Base-by-base conservation (phyloP, 2,888 invertebrate species). In the Lysandra bellargus region DNA sequence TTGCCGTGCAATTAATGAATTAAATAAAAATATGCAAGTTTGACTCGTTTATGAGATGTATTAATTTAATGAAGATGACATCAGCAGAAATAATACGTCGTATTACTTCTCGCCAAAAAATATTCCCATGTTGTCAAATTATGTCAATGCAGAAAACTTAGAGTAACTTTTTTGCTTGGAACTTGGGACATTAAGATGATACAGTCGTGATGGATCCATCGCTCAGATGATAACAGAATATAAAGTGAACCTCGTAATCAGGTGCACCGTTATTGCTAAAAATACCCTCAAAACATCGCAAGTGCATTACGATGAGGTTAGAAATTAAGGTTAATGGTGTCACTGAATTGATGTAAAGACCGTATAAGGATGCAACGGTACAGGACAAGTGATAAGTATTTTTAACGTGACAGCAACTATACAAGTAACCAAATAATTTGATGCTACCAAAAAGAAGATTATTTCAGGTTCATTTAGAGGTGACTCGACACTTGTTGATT, bases 241-340 rank as follows among this genome's bases (percentile, higher is more conserved):
- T 76, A 76, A 76, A 76, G 76, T 33, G 76, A 17, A 53, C 14
- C 69, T 69, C 49, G 76, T 76, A 57, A 53, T 76, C 30, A 57
- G 76, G 53, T 76, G 49, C 44, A 75, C 57, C 76, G 76, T 76
- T 76, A 76, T 76, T 49, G 76, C 76, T 76, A 76, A 76, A 53
- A 76, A 76, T 57, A 76, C 5, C 69, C 69, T 69, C 14, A 64
- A 64, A 64, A 64, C 30, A 30, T 12, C 64, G 12, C 64, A 64
- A 64, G 64, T 64, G 12, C 30, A 64, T 64, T 64, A 64, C 64
- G 23, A 23, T 14, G 33, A 69, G 69, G 69, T 37, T 69, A 69
- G 33, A 69, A 69, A 33, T 69, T 69, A 69, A 69, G 69, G 69
- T 69, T 37, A 69, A 69, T 37, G 69, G 69, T 37, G 69, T 37